Evolutionary conservation across 2,113 vertebrate genomes (phyloP), one percentile per base, ranked within the genome.

Genomic region (Myrmecophaga tridactyla): DNA sequence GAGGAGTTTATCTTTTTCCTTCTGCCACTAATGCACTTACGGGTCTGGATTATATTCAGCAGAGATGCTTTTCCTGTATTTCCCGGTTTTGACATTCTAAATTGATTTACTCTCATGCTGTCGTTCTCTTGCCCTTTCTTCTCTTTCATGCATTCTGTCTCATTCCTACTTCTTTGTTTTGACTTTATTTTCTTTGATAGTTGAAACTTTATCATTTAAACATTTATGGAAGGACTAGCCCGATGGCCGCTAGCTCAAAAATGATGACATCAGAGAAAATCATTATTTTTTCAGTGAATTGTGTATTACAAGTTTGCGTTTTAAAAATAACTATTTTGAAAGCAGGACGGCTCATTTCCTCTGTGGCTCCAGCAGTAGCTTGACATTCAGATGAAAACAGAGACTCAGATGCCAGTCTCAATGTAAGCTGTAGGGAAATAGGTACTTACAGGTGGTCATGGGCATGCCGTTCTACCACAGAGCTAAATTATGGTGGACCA

Each of bases 1-100:
- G 92, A 94, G 78, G 65, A 90, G 73, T 86, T 96, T 96, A 91
- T 96, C 95, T 96, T 90, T 93, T 92, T 69, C 48, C 51, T 94
- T 51, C 77, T 96, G 95, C 92, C 92, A 90, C 31, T 63, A 72
- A 73, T 77, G 41, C 65, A 93, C 39, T 41, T 60, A 51, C 2
- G 21, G 84, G 73, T 89, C 95, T 95, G 96, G 96, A 93, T 94
- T 94, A 51, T 23, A 86, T 96, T 97, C 84, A 82, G 51, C 77
- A 82, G 94, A 60, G 31, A 94, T 96, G 81, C n/a, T 90, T 96
- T 94, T 86, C 56, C 85, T 96, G 94, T 88, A 70, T 90, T 95
- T 88, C 34, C 89, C 21, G 39, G 72, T 78, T 95, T 95, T 75
- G 85, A 94, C 95, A 86, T 95, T 94, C 73, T 90, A 72, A 94